Base-by-base conservation (phyloP, 2,797 vertebrate species). In the Gorsachius magnificus region DNA sequence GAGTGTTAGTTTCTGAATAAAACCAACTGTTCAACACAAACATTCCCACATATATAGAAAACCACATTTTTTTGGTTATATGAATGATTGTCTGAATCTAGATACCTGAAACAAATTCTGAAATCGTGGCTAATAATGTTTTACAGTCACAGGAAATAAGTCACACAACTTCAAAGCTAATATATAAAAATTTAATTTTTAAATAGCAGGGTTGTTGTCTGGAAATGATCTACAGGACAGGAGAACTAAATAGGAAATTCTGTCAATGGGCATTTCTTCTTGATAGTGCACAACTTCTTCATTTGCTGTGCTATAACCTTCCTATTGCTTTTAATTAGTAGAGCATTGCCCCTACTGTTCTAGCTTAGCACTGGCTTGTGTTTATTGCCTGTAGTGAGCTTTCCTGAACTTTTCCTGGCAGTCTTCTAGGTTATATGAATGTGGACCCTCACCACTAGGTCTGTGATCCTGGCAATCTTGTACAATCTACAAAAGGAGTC, bases 161-260 rank as follows among this genome's bases (percentile, higher is more conserved):
- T 96, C 65, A 92, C 70, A 80, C 45, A 83, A 43, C 90, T 93
- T 93, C 69, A 68, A 72, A 65, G 89, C 91, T 84, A 93, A 57
- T 92, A 93, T 58, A 64, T 84, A 50, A 69, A 92, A 86, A 68
- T 92, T 91, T 77, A 20, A 64, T 90, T 96, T 93, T 93, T 94
- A 88, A 29, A 58, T 53, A 84, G 75, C 63, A 71, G 77, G 87
- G 28, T 69, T 43, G 33, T 35, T 56, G 35, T 91, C 87, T 87
- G 69, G 71, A 86, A 89, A 83, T 75, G 24, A 78, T 80, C n/a
- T 81, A 82, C 54, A 81, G 60, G 80, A 89, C 48, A 64, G 36
- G 11, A 71, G 25, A 64, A 65, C 8, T 36, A 29, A 71, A 50
- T 48, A 72, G 25, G 11, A 70, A 65, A 22, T 31, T 64, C 6